Conservation (phyloP, 2,888 invertebrate species). For the Lepidocyrtinus sp. region DNA sequence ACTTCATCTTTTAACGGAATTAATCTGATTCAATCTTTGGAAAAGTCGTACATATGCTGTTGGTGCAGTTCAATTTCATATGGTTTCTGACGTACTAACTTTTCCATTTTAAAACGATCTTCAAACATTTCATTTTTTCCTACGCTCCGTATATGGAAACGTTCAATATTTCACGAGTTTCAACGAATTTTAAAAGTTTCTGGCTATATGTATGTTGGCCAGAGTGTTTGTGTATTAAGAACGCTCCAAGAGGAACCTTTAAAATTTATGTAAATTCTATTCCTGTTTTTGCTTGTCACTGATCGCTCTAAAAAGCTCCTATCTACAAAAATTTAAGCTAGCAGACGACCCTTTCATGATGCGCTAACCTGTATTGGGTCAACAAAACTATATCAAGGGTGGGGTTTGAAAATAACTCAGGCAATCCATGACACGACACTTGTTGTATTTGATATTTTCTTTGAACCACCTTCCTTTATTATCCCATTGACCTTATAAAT, state of each 20-base stretch:
- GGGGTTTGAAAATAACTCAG: constrained; percentile 52
- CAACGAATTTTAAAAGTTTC: no score
- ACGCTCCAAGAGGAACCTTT: no score
- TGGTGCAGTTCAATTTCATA: no score
- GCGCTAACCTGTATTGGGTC: neutral
- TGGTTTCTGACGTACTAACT: no score
- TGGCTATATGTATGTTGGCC: no score
- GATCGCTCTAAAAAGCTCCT: no score
- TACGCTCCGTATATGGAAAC: neutral
- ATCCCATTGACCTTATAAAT: constrained; percentile 52
- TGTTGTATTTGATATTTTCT: constrained; percentile 3
- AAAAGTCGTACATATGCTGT: no score
- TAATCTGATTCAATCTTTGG: neutral
- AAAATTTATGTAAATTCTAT: constrained; percentile 6
- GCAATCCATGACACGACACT: constrained; percentile 56
- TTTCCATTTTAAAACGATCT: no score
- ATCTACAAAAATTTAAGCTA: no score
- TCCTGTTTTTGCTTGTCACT: constrained; percentile 6
- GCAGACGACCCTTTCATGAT: neutral
- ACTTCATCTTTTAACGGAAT: constrained; percentile 4
- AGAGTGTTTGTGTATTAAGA: no score
- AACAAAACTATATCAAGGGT: constrained; percentile 35
- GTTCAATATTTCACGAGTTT: constrained; percentile 1
- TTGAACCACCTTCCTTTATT: constrained; percentile 27
- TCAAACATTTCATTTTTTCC: no score